Evolutionary conservation across 2,113 vertebrate genomes (phyloP).

Genomic region (Phalacrocorax carbo): DNA sequence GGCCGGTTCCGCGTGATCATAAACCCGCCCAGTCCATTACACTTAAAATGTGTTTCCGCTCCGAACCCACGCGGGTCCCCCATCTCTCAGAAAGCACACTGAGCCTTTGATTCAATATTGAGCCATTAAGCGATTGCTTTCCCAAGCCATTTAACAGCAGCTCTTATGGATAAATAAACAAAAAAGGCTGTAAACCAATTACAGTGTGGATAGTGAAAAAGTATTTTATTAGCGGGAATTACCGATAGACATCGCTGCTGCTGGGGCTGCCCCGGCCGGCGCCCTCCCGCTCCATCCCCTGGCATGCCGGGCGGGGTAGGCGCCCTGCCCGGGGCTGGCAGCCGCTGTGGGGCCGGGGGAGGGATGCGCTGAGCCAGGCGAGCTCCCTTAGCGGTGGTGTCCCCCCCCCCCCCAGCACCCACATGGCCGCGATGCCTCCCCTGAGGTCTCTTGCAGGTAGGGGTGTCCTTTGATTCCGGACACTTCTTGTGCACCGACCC

Average conservation of each 20-base stretch:
- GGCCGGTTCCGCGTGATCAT: background rate
- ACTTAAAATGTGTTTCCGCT: constrained; percentile 61
- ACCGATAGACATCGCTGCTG: constrained; percentile 58
- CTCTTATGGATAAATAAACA: constrained; percentile 89
- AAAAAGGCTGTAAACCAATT: constrained; percentile 90
- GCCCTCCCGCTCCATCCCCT: background rate
- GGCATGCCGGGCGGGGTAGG: background rate
- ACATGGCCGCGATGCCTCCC: accelerated
- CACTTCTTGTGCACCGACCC: background rate
- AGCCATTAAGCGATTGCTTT: constrained; percentile 88
- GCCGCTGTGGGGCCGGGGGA: accelerated
- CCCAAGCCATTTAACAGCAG: constrained; percentile 90
- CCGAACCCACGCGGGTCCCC: background rate
- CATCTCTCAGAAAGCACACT: constrained; percentile 13
- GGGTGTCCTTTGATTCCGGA: background rate
- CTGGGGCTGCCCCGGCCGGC: background rate
- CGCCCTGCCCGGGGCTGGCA: background rate
- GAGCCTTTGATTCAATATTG: constrained; percentile 75
- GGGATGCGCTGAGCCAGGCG: background rate
- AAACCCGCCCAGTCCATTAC: constrained; percentile 67
- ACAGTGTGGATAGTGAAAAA: constrained; percentile 83
- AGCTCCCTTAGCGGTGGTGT: too few species aligned
- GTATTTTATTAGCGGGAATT: constrained; percentile 86
- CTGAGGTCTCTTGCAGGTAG: background rate
- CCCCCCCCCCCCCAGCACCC: background rate